Evolutionary conservation across 2,797 vertebrate species (phyloP).

Genomic region (Psittacula derbiana): DNA sequence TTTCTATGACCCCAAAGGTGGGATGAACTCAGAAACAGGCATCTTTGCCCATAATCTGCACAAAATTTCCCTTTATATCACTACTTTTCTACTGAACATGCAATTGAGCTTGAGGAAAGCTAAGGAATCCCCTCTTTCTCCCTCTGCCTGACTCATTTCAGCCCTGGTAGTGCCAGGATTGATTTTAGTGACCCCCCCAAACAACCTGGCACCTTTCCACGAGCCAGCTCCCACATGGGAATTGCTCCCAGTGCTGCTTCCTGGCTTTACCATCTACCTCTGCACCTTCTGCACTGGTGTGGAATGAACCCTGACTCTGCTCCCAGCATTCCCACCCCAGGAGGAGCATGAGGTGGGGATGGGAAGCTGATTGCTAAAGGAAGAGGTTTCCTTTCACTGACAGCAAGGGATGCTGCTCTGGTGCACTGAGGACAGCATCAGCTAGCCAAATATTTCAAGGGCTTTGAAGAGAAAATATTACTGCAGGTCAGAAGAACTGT

Average conservation of each 20-base stretch:
- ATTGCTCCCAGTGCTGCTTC: not conserved
- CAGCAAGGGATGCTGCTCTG: not conserved
- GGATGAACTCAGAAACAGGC: not conserved
- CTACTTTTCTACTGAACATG: not conserved
- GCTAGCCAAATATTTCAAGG: not conserved
- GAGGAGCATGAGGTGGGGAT: rapidly evolving
- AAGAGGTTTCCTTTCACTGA: not conserved
- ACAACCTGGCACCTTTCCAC: not conserved
- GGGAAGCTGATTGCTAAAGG: not conserved
- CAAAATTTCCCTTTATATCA: not conserved
- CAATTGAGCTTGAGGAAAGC: not conserved
- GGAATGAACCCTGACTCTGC: not conserved
- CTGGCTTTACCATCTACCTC: not conserved
- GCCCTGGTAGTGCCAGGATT: not conserved
- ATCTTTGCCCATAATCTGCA: not conserved
- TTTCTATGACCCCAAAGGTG: not conserved
- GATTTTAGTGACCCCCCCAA: not conserved
- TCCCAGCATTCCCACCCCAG: not conserved
- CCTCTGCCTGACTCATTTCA: not conserved
- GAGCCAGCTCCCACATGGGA: rapidly evolving
- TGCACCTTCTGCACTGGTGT: not conserved
- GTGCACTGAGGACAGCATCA: not conserved
- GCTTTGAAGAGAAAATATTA: not conserved
- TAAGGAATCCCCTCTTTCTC: not conserved
- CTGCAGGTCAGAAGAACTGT: not conserved